Percentiles rank a stretch among this genome's conserved stretches.
These are phyloP conservation scores for Porites rus DNA, from an alignment of 92 coral and sea anemone species.

Conservation along the genomic window DNA sequence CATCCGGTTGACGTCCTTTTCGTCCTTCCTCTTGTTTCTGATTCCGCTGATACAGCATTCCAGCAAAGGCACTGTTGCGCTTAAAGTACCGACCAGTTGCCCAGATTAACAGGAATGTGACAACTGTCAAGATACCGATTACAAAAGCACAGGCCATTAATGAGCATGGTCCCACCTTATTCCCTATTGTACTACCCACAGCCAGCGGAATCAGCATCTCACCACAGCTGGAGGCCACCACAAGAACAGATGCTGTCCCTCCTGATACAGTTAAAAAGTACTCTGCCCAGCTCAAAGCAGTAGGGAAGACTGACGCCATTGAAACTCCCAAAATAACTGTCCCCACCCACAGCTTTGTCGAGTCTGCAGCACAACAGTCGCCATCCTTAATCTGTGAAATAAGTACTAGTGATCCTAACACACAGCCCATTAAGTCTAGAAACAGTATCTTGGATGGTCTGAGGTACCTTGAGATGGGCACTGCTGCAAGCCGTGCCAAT, in stretches of 20 bases:
- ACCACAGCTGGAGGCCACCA: conserved; percentile 91
- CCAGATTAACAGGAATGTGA: conserved; percentile 42
- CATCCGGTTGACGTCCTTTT: conserved; percentile 57
- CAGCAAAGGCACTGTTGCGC: conserved; percentile 26
- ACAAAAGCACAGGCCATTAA: conserved; percentile 75
- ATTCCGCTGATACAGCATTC: conserved; percentile 49
- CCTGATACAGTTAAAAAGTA: conserved; percentile 83
- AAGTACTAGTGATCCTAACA: conserved; percentile 73
- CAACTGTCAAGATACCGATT: conserved; percentile 53
- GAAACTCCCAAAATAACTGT: conserved; percentile 86
- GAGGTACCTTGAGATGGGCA: conserved; percentile 76
- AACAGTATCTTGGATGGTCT: conserved; percentile 78
- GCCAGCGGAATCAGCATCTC: conserved; percentile 91
- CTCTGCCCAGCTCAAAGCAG: conserved; percentile 88
- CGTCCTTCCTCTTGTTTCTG: conserved; percentile 40
- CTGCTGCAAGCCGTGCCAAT: conserved; percentile 79
- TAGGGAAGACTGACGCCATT: conserved; percentile 94
- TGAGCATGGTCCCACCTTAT: conserved; percentile 75
- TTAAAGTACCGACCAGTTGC: conserved; percentile 41
- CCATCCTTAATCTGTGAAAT: conserved; percentile 71
- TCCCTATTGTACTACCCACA: conserved; percentile 77
- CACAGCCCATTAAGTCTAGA: conserved; percentile 73
- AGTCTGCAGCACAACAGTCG: conserved; percentile 41
- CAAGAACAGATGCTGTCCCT: conserved; percentile 80
- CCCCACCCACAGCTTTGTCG: conserved; percentile 84